phyloP scores from a whole-genome alignment of 2,888 invertebrate genomes.

The Nomada goodeniana region DNA sequence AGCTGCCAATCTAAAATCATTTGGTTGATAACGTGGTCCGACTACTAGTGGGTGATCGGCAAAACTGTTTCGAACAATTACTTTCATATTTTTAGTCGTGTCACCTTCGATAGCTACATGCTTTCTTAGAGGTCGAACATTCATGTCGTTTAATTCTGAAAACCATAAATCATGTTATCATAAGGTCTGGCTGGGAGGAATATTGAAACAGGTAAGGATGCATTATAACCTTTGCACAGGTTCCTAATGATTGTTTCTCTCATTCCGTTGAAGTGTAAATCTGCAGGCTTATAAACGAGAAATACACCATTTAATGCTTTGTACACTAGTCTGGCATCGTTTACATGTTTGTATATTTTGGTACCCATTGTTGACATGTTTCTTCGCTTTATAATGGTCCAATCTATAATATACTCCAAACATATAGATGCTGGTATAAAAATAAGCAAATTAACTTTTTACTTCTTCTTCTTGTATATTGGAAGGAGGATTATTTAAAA shows the following conservation, averaged over 20 bases:
- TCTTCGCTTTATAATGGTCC: background rate
- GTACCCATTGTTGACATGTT: background rate
- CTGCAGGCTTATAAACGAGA: constrained; percentile 92
- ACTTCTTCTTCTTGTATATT: background rate
- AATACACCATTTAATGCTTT: constrained; percentile 90
- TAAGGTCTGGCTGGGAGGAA: background rate
- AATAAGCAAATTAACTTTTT: background rate
- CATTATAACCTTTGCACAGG: constrained; percentile 88
- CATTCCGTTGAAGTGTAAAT: constrained; percentile 86
- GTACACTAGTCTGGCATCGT: constrained; percentile 87
- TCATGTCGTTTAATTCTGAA: constrained; percentile 90
- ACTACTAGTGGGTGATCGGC: constrained; percentile 91
- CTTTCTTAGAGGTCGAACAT: constrained; percentile 87
- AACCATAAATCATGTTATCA: background rate
- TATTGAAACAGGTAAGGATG: background rate
- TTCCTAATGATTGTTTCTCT: constrained; percentile 87
- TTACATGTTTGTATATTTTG: background rate
- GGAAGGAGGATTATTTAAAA: no score
- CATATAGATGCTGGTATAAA: background rate
- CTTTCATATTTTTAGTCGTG: constrained; percentile 86
- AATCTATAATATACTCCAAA: background rate
- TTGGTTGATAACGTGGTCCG: constrained; percentile 90
- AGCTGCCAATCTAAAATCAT: constrained; percentile 88
- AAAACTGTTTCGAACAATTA: constrained; percentile 88
- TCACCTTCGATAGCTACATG: constrained; percentile 88